Base-by-base conservation (phyloP, 2,888 invertebrate genomes). In the Crematogaster levior region DNA sequence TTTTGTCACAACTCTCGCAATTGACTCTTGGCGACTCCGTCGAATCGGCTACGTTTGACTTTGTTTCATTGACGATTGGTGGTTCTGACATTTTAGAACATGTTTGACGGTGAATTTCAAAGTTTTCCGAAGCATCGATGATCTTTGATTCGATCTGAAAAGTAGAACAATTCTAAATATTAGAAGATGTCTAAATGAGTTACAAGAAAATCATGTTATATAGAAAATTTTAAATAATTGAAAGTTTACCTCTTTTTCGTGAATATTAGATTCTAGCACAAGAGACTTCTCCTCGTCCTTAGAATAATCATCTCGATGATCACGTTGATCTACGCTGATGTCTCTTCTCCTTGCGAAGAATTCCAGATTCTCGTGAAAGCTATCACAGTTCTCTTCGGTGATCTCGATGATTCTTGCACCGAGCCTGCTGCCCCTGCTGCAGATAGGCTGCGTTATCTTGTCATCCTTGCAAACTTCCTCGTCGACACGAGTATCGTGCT, bases 381-480 rank as follows among this genome's bases (percentile, higher is more conserved):
- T 94, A 72, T 94, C 94, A 73, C 94, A 94, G 37, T 94, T 94
- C 68, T 94, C 93, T 79, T 94, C 93, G 0, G 93, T 94, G 30
- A 94, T 93, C 61, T 93, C 93, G 4, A 93, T 93, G 4, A 93
- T 92, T 24, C 92, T 87, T 0, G 92, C 88, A 0, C 90, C 92
- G 65, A 75, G 85, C 66, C 91, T 90, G 3, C 84, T 81, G 24
- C 87, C 89, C 24, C 82, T 77, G 34, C 24, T 43, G 18, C 72
- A 48, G 15, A 60, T 1, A 21, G 68, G 34, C 34, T n/a, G 15
- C 34, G 18, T 15, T 15, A 21, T 12, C 83, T 88, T 87, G 3
- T 90, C 91, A n/a, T 90, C 91, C 27, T 68, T 82, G 66, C 73
- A 83, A 74, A 65, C 18, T 1, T 90, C 88, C 5, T 91, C 91